Evolutionary conservation across 2,888 invertebrate genomes (phyloP), one percentile per base, ranked within the genome.

Genomic region (Polyommatus icarus): DNA sequence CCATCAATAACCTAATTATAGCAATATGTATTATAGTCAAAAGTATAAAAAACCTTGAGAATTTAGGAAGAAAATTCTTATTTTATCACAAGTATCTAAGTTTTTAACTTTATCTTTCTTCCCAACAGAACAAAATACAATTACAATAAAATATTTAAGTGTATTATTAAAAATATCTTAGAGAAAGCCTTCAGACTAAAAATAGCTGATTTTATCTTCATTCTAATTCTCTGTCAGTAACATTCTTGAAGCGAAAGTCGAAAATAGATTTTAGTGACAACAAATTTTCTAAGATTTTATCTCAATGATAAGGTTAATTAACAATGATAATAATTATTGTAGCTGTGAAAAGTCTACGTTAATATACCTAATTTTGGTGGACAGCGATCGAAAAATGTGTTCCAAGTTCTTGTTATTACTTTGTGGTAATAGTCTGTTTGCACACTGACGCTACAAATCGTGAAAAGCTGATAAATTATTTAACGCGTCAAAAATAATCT

Each of bases 171-270:
- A 61, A 61, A 61, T 61, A 24, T 24, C 24, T 24, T 8, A 20
- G 61, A 10, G 10, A 29, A 15, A 12, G 29, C 15, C 67, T 67
- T 29, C 15, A 10, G 29, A 29, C 29, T 67, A 15, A 67, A 67
- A 67, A 67, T 15, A 29, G 29, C 24, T 67, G 15, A 29, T 29
- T 67, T 67, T 67, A 67, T 67, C 67, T 67, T 67, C 29, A 67
- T 67, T 67, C 15, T 29, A 67, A 67, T 67, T 67, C 29, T 67
- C 67, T 29, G 67, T 67, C 67, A 67, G 24, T 29, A 29, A 67
- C 29, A 29, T 29, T 67, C 29, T 67, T 67, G 29, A 29, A 29
- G 24, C 10, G 24, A 61, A 24, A 10, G 24, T 29, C 29, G 12
- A 67, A 67, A 29, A 67, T 67, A 29, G 15, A 29, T 15, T 40